Conservation (phyloP, 2,888 invertebrate genomes). For the Epiblema foenella region DNA sequence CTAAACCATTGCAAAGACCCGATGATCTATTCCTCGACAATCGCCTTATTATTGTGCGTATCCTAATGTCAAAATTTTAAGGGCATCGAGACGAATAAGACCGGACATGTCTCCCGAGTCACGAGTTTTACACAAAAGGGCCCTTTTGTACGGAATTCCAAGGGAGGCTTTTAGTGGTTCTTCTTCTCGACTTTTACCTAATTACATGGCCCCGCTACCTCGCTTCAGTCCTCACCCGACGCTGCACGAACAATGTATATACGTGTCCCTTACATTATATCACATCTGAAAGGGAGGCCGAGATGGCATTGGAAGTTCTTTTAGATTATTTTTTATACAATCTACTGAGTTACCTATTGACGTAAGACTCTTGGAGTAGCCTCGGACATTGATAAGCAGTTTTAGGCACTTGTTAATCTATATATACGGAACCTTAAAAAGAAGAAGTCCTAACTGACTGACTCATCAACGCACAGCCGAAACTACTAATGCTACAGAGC, state of each 20-base stretch:
- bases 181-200: slow-evolving; percentile 42
- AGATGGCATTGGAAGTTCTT: slow-evolving; percentile 14
- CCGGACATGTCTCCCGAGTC: slow-evolving; percentile 40
- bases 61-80: slow-evolving; percentile 17
- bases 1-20: too few relatives aligned
- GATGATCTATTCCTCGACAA: background rate
- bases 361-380: too few relatives aligned
- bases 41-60: background rate
- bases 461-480: too few relatives aligned
- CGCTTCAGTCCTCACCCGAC: slow-evolving; percentile 7
- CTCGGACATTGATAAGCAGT: background rate
- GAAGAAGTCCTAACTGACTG: too few relatives aligned
- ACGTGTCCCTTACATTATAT: slow-evolving; percentile 12
- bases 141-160: slow-evolving; percentile 33
- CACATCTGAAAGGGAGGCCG: slow-evolving; percentile 26
- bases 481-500: too few relatives aligned
- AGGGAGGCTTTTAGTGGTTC: slow-evolving; percentile 39
- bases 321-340: slow-evolving; percentile 11
- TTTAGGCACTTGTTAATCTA: background rate
- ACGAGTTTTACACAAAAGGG: slow-evolving; percentile 35
- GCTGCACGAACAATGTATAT: slow-evolving; percentile 14
- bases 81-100: slow-evolving; percentile 23
- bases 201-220: slow-evolving; percentile 33
- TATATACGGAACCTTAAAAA: too few relatives aligned
- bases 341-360: slow-evolving; percentile 7